Evolutionary conservation across 2,888 invertebrate genomes (phyloP).

Genomic region (Odontomyia ornata): DNA sequence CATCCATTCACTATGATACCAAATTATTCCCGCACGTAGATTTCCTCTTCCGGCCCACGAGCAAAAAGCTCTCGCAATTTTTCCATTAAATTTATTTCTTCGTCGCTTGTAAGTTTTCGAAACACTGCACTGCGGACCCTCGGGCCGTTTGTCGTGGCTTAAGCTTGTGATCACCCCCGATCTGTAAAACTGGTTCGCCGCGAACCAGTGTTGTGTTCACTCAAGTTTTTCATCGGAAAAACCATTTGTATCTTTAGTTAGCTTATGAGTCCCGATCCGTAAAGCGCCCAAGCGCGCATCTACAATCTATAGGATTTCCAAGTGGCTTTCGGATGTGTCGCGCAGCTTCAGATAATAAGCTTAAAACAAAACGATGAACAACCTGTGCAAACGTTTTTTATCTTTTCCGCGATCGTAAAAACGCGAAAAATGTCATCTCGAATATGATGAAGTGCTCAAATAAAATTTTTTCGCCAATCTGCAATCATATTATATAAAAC

Average conservation of each 20-base stretch:
- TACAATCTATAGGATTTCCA: not conserved
- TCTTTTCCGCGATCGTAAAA: not conserved
- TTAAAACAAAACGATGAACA: constrained; percentile 1
- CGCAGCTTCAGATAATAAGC: constrained; percentile 18
- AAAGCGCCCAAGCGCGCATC: not conserved
- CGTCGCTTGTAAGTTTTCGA: not conserved
- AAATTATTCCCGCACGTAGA: too few relatives aligned
- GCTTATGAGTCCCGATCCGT: not conserved
- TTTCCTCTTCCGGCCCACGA: too few relatives aligned
- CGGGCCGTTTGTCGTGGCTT: not conserved
- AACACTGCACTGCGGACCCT: constrained; percentile 15
- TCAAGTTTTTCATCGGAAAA: constrained; percentile 30
- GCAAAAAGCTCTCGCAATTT: too few relatives aligned
- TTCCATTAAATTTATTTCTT: too few relatives aligned
- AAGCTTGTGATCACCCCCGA: constrained; percentile 29
- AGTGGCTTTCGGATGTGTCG: not conserved
- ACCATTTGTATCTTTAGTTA: constrained; percentile 3
- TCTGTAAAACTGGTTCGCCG: constrained; percentile 16
- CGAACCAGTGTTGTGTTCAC: not conserved
- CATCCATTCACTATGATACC: too few relatives aligned
- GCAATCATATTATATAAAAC: not conserved
- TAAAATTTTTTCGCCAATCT: not conserved
- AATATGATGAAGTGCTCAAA: not conserved
- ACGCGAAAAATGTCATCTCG: not conserved
- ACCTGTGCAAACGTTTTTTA: not conserved